phyloP scores from a whole-genome alignment of 2,888 invertebrate genomes.

The Leptogaster cylindrica region DNA sequence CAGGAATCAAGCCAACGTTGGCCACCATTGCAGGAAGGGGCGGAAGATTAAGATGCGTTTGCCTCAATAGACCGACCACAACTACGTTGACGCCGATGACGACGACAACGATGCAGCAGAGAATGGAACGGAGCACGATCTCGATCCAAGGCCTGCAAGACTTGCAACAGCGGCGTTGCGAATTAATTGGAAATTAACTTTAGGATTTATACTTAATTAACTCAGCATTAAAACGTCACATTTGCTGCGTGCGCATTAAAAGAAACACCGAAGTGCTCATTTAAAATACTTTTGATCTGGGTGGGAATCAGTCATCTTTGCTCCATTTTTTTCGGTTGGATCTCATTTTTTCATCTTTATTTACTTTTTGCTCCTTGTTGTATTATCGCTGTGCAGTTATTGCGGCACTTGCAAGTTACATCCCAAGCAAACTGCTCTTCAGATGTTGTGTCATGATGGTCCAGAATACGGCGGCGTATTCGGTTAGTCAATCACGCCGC shows the following conservation, averaged over 20 bases:
- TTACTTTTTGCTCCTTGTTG: conserved; percentile 15
- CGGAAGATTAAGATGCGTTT: neutral
- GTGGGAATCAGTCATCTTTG: conserved; percentile 24
- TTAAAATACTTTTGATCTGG: conserved; percentile 2
- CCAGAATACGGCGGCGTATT: conserved; percentile 4
- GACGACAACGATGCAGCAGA: neutral
- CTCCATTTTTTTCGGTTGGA: no score
- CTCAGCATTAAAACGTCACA: conserved; percentile 46
- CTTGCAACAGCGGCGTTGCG: conserved; percentile 20
- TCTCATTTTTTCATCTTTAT: no score
- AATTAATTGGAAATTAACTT: conserved; percentile 48
- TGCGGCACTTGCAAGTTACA: conserved; percentile 1
- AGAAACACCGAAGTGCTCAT: conserved; percentile 4
- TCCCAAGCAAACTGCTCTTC: conserved; percentile 4
- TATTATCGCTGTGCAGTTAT: neutral
- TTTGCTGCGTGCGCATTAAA: conserved; percentile 27
- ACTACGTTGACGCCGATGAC: neutral
- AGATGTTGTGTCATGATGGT: conserved; percentile 9
- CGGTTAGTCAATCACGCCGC: conserved; percentile 33
- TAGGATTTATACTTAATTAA: conserved; percentile 48
- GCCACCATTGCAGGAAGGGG: neutral
- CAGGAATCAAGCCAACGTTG: conserved; percentile 1
- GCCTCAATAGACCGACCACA: neutral
- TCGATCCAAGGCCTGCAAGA: neutral
- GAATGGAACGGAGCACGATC: neutral